These are phyloP conservation scores for Dipodomys stephensi DNA, from an alignment of 2,113 vertebrate genomes.

Conservation along the genomic window DNA sequence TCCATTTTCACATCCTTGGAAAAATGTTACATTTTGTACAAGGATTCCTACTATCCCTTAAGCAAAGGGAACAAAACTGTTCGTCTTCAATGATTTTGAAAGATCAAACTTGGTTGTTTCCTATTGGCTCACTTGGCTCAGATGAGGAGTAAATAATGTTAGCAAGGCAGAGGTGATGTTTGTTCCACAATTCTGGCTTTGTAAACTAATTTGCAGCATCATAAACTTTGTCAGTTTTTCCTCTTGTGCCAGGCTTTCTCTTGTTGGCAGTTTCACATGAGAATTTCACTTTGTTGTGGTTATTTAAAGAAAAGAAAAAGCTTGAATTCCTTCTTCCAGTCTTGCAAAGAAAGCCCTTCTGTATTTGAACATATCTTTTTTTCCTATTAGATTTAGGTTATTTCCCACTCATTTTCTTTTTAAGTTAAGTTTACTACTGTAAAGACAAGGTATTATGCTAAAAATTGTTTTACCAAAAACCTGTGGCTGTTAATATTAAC, in stretches of 20 bases:
- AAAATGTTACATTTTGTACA: not conserved
- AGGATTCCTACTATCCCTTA: not conserved
- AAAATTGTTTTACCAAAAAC: not conserved
- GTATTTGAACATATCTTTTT: not conserved
- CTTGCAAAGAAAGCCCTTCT: not conserved
- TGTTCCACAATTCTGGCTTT: not conserved
- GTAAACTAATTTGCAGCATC: not conserved
- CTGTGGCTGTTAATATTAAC: not conserved
- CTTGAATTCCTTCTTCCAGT: not conserved
- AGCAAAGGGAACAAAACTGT: not conserved
- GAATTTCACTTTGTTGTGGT: constrained; percentile 13
- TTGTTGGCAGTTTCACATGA: not conserved
- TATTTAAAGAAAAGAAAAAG: not conserved
- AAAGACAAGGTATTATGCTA: not conserved
- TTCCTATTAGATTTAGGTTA: constrained; percentile 23
- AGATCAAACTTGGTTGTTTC: constrained; percentile 1
- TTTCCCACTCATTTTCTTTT: constrained; percentile 16
- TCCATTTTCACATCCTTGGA: constrained; percentile 18
- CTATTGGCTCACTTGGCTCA: not conserved
- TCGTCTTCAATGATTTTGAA: not conserved
- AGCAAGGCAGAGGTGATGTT: not conserved
- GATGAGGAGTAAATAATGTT: not conserved
- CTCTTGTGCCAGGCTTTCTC: not conserved
- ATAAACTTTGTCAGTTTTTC: not conserved
- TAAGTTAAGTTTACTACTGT: not conserved